Conservation (phyloP, 2,888 invertebrate genomes). For the Julus scandinavius region DNA sequence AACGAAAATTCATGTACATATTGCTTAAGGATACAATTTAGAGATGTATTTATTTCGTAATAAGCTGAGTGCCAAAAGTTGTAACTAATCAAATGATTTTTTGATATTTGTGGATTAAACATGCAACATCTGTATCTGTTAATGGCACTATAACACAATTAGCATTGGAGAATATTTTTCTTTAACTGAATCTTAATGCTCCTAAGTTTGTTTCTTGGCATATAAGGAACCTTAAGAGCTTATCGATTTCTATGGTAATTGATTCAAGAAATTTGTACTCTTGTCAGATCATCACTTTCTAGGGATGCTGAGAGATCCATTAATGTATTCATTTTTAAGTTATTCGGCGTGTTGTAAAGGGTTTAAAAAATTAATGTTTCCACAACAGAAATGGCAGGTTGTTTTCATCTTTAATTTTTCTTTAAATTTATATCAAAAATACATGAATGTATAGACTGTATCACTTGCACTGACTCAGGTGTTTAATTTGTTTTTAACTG, state of each 20-base stretch:
- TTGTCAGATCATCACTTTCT: slow-evolving; percentile 1
- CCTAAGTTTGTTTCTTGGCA: neutral
- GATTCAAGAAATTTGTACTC: slow-evolving; percentile 18
- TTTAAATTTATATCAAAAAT: no score
- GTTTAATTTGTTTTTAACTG: no score
- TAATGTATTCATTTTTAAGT: neutral
- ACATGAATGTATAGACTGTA: no score
- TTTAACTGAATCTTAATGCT: neutral
- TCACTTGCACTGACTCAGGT: no score
- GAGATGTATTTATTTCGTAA: neutral
- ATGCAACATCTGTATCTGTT: neutral
- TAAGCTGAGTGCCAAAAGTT: neutral
- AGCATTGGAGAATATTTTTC: slow-evolving; percentile 12
- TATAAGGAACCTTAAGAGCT: slow-evolving; percentile 18
- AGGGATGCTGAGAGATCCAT: neutral
- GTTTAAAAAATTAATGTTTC: neutral
- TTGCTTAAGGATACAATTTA: neutral
- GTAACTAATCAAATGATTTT: neutral
- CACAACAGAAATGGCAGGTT: neutral
- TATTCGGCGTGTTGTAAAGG: no score
- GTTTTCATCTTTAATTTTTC: neutral
- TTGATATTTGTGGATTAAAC: neutral
- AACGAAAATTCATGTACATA: no score
- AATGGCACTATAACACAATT: neutral
- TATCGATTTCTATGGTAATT: slow-evolving; percentile 11